A percentile compares a stretch with the other conserved stretches of the same genome.
Evolutionary conservation across 2,888 invertebrate genomes (phyloP).

Genomic region (Carpatolechia fugitivella): DNA sequence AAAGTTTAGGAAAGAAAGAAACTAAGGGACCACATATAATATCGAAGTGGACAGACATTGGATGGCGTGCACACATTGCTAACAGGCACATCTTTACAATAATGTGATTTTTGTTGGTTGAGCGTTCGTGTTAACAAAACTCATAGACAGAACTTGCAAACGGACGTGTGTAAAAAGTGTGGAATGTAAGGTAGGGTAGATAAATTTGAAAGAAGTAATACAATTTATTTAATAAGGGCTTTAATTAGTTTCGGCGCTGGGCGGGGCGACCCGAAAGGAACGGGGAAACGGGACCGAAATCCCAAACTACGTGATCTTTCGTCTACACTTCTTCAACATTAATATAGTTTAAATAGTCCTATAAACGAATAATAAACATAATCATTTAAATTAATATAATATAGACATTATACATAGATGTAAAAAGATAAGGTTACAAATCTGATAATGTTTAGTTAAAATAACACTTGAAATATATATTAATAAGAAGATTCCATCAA

Average conservation of each 20-base stretch:
- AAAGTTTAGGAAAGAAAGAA: slow-evolving; percentile 52
- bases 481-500: background rate
- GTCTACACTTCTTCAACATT: slow-evolving; percentile 68
- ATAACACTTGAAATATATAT: background rate
- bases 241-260: slow-evolving; percentile 69
- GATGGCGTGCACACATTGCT: slow-evolving; percentile 75
- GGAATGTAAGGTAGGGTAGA: slow-evolving; percentile 59
- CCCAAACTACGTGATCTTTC: slow-evolving; percentile 62
- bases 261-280: slow-evolving; percentile 71
- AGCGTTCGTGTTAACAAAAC: slow-evolving; percentile 53
- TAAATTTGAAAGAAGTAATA: slow-evolving; percentile 46
- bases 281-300: slow-evolving; percentile 44
- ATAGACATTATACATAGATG: slow-evolving; percentile 19
- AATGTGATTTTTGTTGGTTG: slow-evolving; percentile 43
- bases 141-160: slow-evolving; percentile 33
- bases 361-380: slow-evolving; percentile 12
- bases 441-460: slow-evolving; percentile 12
- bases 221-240: slow-evolving; percentile 49
- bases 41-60: slow-evolving; percentile 71
- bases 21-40: slow-evolving; percentile 76
- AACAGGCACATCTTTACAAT: slow-evolving; percentile 70
- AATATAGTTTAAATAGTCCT: slow-evolving; percentile 16
- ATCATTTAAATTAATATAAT: slow-evolving; percentile 9
- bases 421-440: slow-evolving; percentile 11
- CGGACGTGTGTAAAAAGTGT: slow-evolving; percentile 42